Evolutionary conservation across 37 sponge, comb jelly and placozoan species (phyloP).

Genomic region (Ianthella basta): DNA sequence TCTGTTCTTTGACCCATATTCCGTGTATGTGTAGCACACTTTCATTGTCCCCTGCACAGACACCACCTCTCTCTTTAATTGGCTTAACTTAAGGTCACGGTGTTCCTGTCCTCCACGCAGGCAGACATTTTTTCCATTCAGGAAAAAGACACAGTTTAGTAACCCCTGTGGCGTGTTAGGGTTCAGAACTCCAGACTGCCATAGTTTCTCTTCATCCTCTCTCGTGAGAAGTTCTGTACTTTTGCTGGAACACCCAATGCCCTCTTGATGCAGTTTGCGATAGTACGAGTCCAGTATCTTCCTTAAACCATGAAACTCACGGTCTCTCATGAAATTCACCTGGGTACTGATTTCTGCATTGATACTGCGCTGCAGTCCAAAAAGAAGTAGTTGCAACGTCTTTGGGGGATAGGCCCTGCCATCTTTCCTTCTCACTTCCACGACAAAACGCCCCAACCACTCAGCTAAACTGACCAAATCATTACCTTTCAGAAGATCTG

Average conservation of each 20-base stretch:
- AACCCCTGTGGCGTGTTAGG: background rate
- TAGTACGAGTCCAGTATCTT: background rate
- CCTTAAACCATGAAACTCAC: constrained; percentile 7
- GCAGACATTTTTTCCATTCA: constrained; percentile 34
- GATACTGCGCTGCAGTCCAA: constrained; percentile 36
- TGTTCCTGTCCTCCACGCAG: constrained; percentile 34
- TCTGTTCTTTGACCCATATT: constrained; percentile 33
- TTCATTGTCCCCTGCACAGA: background rate
- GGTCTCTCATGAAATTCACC: constrained; percentile 14
- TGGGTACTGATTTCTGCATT: background rate
- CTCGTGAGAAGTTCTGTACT: constrained; percentile 10
- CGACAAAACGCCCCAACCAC: background rate
- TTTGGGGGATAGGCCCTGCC: constrained; percentile 33
- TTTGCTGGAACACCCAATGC: constrained; percentile 11
- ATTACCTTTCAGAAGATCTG: too few species aligned
- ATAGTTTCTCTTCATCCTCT: constrained; percentile 48
- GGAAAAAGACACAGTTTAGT: constrained; percentile 20
- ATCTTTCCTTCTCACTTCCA: background rate
- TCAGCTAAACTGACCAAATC: background rate
- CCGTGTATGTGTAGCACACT: too few species aligned
- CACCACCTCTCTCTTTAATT: background rate
- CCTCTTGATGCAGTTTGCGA: constrained; percentile 21
- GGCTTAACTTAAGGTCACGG: background rate
- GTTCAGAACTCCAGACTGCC: constrained; percentile 25
- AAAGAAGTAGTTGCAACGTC: constrained; percentile 34